These are phyloP conservation scores for Amaurobius ferox DNA, from an alignment of 2,888 invertebrate species.

Conservation along the genomic window DNA sequence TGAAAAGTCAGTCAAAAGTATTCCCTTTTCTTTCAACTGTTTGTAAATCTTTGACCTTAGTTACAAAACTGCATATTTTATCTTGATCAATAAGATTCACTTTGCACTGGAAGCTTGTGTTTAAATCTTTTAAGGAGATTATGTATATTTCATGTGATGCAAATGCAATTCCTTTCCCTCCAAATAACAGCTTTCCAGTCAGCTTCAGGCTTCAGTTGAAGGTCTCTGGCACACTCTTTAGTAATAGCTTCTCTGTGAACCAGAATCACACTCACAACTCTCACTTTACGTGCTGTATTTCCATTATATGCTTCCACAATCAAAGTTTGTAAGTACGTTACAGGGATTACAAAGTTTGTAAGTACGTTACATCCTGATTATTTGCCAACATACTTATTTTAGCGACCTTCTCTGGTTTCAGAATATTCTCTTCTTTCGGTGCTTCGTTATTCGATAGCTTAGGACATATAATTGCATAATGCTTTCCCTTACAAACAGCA, in stretches of 20 bases:
- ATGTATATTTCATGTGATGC: not conserved
- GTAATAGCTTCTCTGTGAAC: not conserved
- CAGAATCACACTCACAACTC: not conserved
- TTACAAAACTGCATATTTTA: not conserved
- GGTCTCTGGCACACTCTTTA: not conserved
- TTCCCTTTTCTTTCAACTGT: not conserved
- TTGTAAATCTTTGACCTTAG: too few relatives aligned
- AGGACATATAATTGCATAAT: not conserved
- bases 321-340: not conserved
- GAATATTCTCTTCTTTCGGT: not conserved
- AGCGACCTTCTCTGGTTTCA: not conserved
- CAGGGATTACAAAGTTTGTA: too few relatives aligned
- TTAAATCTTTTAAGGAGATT: not conserved
- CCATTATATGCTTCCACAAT: not conserved
- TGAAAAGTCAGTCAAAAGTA: not conserved
- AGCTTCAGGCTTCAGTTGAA: not conserved
- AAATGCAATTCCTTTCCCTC: not conserved
- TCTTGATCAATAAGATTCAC: not conserved
- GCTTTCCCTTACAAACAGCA: not conserved
- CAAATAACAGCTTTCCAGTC: not conserved
- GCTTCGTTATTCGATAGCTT: too few relatives aligned
- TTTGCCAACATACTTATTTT: not conserved
- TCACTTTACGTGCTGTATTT: not conserved
- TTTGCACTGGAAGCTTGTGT: not conserved
- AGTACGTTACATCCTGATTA: too few relatives aligned